These are phyloP conservation scores for Capitulum mitella DNA, from an alignment of 2,888 invertebrate species.

Conservation along the genomic window DNA sequence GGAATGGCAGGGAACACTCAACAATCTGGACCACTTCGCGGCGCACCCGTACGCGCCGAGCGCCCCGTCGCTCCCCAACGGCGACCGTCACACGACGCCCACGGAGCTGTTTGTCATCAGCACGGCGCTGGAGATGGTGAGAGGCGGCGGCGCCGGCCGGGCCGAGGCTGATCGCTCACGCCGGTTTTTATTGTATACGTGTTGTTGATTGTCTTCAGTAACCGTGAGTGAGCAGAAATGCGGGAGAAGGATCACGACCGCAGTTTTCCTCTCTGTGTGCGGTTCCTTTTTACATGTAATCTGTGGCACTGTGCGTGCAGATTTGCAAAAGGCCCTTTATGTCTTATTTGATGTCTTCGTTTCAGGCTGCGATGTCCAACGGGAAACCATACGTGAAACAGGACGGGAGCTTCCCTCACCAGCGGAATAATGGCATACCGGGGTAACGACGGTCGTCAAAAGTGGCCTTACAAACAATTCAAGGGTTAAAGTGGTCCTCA, in stretches of 20 bases:
- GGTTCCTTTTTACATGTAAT: no score
- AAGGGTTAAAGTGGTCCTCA: no score
- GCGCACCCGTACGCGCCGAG: neutral
- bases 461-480: no score
- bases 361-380: neutral
- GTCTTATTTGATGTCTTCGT: neutral
- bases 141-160: neutral
- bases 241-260: no score
- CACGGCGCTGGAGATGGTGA: neutral
- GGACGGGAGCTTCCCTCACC: neutral
- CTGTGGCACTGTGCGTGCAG: no score
- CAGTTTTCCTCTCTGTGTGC: no score
- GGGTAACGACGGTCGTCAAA: no score
- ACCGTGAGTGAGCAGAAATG: no score
- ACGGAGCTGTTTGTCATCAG: constrained; percentile 8
- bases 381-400: neutral
- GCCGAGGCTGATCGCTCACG: no score
- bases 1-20: constrained; percentile 34
- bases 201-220: no score
- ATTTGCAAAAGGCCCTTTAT: no score
- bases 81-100: neutral
- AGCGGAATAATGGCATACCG: neutral
- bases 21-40: constrained; percentile 34
- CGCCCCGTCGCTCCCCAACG: neutral
- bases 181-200: no score